A percentile compares a stretch with the other conserved stretches of the same genome.
Evolutionary conservation across 2,113 vertebrate genomes (phyloP).

Genomic region (Pavo muticus): DNA sequence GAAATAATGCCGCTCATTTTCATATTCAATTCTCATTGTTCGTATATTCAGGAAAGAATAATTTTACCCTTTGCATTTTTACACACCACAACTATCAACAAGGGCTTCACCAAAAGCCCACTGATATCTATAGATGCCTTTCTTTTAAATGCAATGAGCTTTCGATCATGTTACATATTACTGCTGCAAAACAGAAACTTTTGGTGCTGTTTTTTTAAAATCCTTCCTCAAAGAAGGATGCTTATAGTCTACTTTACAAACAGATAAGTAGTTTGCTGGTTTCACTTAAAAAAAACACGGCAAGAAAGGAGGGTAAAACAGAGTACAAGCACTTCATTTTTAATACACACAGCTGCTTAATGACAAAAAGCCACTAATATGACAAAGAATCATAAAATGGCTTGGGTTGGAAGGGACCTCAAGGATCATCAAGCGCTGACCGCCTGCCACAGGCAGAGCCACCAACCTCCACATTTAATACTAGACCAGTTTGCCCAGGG

Average conservation of each 20-base stretch:
- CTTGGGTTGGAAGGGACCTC: too few species aligned
- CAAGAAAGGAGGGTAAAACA: not conserved
- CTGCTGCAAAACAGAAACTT: not conserved
- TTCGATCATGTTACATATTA: not conserved
- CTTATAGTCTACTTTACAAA: not conserved
- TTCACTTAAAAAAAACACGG: not conserved
- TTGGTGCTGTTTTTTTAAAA: accelerated
- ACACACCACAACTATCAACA: not conserved
- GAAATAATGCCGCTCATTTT: not conserved
- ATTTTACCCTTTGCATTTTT: not conserved
- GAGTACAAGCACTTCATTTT: not conserved
- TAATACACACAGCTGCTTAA: not conserved
- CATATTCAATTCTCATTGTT: not conserved
- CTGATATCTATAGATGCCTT: not conserved
- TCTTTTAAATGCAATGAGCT: not conserved
- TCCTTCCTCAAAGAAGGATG: not conserved
- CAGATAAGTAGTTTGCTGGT: not conserved
- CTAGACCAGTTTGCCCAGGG: too few species aligned
- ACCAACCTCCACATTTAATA: too few species aligned
- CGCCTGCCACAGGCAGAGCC: too few species aligned
- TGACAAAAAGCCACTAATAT: not conserved
- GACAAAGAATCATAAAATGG: too few species aligned
- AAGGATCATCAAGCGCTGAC: too few species aligned
- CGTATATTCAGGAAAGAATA: not conserved
- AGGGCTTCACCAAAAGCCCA: not conserved